A percentile compares a stretch with the other conserved stretches of the same genome.
Conservation (phyloP, 53 echinoderm and acorn worm genomes). For the Hippasteria phrygiana region DNA sequence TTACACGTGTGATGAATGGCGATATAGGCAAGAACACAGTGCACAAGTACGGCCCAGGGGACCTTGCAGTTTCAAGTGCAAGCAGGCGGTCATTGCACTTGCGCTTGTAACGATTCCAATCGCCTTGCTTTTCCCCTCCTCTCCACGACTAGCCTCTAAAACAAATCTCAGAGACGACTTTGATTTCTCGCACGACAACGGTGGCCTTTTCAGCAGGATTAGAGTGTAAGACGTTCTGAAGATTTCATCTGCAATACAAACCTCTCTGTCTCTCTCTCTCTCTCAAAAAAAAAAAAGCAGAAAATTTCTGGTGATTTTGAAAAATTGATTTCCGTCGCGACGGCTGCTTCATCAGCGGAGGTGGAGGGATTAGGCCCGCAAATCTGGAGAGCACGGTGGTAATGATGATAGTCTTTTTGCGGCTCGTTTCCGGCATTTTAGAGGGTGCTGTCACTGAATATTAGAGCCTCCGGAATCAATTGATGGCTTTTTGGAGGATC, state of each 20-base stretch:
- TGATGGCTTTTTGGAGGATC: not conserved
- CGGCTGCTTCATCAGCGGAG: not conserved
- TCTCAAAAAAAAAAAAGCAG: not conserved
- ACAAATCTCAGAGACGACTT: not conserved
- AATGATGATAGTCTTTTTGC: not conserved
- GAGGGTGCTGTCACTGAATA: not conserved
- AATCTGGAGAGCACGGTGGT: not conserved
- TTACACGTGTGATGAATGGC: constrained; percentile 55
- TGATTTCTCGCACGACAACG: not conserved
- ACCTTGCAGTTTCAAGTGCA: constrained; percentile 3
- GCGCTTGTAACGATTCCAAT: not conserved
- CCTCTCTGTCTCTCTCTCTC: too few relatives aligned
- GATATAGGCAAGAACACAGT: not conserved
- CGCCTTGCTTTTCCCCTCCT: not conserved
- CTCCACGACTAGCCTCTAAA: not conserved
- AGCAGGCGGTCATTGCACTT: constrained; percentile 59
- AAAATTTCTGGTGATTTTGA: not conserved
- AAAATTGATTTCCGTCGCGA: constrained; percentile 2
- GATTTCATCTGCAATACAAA: not conserved
- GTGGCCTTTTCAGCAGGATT: not conserved
- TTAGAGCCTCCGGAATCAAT: not conserved
- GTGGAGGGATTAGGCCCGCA: not conserved
- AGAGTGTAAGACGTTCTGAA: not conserved
- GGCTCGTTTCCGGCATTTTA: not conserved
- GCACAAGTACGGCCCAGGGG: constrained; percentile 29